A percentile compares a stretch with the other conserved stretches of the same genome.
Conservation (phyloP, 2,113 vertebrate genomes). For the Willisornis vidua region DNA sequence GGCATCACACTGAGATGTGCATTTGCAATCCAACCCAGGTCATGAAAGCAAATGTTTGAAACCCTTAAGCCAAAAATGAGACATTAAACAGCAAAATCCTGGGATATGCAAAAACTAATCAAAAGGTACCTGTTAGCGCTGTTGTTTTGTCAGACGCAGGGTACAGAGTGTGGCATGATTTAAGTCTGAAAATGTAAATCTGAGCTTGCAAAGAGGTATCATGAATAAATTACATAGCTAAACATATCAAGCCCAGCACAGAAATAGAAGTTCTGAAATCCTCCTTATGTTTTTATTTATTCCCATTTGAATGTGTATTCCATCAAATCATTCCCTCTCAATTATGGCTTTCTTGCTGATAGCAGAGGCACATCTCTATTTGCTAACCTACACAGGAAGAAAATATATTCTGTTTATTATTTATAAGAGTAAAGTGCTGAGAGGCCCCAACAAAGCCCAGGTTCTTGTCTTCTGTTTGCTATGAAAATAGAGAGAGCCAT, state of each 20-base stretch:
- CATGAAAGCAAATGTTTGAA: neutral
- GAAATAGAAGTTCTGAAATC: neutral
- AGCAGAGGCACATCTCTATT: conserved; percentile 1
- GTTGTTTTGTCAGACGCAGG: neutral
- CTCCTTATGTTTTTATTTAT: conserved; percentile 22
- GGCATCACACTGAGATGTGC: neutral
- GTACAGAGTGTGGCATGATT: neutral
- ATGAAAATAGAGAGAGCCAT: neutral
- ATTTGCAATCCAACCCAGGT: neutral
- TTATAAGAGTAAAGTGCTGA: conserved; percentile 48
- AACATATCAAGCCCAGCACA: neutral
- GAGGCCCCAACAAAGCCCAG: neutral
- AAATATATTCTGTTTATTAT: conserved; percentile 62
- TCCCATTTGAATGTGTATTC: neutral
- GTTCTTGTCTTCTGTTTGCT: neutral
- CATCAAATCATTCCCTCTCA: conserved; percentile 32
- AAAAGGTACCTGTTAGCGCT: neutral
- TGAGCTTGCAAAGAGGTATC: neutral
- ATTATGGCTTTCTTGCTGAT: conserved; percentile 22
- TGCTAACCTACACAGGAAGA: neutral
- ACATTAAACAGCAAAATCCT: neutral
- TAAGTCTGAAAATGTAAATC: conserved; percentile 1
- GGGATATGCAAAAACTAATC: neutral
- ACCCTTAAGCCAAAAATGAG: neutral
- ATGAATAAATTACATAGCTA: conserved; percentile 15